Evolutionary conservation across 2,797 vertebrate genomes (phyloP).

Genomic region (Echiichthys vipera): DNA sequence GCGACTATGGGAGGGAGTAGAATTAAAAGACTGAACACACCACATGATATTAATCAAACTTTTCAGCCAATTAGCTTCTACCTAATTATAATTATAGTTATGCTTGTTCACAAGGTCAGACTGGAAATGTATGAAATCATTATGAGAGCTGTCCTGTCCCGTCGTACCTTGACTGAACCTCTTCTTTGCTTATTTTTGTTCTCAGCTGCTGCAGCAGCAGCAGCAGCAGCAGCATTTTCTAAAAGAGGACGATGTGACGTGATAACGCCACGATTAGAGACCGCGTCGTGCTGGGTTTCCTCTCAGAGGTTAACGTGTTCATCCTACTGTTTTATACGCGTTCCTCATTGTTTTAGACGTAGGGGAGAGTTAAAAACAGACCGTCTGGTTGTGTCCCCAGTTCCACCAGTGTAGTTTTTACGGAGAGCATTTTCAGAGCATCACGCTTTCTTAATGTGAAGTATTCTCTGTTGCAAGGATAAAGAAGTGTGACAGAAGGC

Average conservation of each 20-base stretch:
- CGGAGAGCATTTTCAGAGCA: neutral
- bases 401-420: neutral
- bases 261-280: conserved; percentile 10
- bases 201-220: too few species aligned
- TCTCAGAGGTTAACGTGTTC: conserved; percentile 14
- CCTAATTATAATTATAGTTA: neutral
- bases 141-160: neutral
- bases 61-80: neutral
- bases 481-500: neutral
- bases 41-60: too few species aligned
- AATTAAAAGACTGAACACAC: too few species aligned
- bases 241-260: conserved; percentile 28
- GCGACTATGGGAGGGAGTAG: too few species aligned
- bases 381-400: neutral
- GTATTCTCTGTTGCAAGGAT: neutral
- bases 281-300: neutral
- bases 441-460: neutral
- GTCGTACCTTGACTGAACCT: neutral
- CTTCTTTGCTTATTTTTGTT: conserved; percentile 37
- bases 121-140: conserved; percentile 22
- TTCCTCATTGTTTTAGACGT: neutral
- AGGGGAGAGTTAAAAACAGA: neutral
- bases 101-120: conserved; percentile 14
- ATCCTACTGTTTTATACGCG: neutral
- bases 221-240: conserved; percentile 43